phyloP scores from a whole-genome alignment of 2,888 invertebrate species.

The Eupithecia abbreviata region DNA sequence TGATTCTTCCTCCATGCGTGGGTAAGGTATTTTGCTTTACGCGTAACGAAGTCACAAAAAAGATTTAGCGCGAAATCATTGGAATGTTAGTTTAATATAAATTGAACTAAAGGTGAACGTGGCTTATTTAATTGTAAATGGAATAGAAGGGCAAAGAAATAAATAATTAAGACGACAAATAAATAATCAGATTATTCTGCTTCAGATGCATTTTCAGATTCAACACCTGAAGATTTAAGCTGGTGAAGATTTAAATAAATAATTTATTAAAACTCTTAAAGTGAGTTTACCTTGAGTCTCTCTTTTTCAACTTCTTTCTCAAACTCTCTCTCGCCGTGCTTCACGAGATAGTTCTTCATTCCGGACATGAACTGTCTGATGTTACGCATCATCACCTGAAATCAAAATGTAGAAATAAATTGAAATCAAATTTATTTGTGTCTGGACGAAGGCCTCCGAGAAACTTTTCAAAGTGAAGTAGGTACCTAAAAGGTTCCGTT shows the following conservation, averaged over 20 bases:
- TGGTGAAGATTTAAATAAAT: neutral
- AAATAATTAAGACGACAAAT: no score
- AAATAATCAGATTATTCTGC: no score
- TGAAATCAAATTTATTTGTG: neutral
- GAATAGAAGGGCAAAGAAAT: no score
- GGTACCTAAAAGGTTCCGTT: neutral
- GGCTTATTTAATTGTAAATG: no score
- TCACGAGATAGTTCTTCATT: conserved; percentile 98
- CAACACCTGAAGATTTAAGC: neutral
- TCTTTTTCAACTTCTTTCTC: conserved; percentile 95
- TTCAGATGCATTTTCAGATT: no score
- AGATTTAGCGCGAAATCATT: no score
- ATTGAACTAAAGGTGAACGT: no score
- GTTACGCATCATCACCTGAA: conserved; percentile 91
- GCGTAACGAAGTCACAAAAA: no score
- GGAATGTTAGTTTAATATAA: no score
- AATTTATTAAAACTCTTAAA: neutral
- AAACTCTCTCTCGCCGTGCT: conserved; percentile 96
- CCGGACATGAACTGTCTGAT: conserved; percentile 99
- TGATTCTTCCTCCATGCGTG: no score
- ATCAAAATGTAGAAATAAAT: conserved; percentile 18
- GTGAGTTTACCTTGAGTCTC: conserved; percentile 86
- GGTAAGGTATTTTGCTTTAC: no score
- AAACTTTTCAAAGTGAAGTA: neutral
- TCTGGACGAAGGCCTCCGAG: neutral